phyloP scores from a whole-genome alignment of 2,888 invertebrate genomes.

The Branchipolynoe longqiensis region DNA sequence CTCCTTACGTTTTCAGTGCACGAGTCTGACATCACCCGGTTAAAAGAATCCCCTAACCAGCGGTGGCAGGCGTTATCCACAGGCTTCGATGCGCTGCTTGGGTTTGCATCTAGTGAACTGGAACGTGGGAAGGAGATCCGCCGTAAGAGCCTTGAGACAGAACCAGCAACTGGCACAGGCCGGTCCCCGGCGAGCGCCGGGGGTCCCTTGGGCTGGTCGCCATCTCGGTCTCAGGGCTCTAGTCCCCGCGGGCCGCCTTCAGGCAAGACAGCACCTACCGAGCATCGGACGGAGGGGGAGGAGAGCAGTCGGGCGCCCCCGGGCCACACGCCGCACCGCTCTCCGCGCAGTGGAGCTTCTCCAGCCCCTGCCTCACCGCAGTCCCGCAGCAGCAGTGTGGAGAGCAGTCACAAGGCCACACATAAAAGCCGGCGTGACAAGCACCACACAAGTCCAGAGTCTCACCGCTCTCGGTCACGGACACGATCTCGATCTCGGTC shows the following conservation, averaged over 20 bases:
- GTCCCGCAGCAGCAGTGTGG: slow-evolving; percentile 53
- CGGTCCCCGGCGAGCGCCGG: slow-evolving; percentile 6
- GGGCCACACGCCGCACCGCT: slow-evolving; percentile 28
- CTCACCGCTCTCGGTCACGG: slow-evolving; percentile 16
- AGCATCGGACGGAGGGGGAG: slow-evolving; percentile 11
- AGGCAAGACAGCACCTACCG: neutral
- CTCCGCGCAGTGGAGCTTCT: slow-evolving; percentile 13
- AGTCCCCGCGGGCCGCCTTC: neutral
- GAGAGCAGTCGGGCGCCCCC: neutral
- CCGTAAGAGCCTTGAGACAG: slow-evolving; percentile 60
- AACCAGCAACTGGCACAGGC: slow-evolving; percentile 15
- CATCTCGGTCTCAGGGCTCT: neutral
- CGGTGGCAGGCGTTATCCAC: slow-evolving; percentile 95
- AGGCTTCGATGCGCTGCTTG: slow-evolving; percentile 95
- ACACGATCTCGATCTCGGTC: slow-evolving; percentile 22
- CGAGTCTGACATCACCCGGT: slow-evolving; percentile 48
- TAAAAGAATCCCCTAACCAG: slow-evolving; percentile 68
- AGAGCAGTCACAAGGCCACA: slow-evolving; percentile 15
- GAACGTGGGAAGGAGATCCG: slow-evolving; percentile 82
- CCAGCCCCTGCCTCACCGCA: slow-evolving; percentile 22
- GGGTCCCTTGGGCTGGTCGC: neutral
- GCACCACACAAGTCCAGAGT: neutral
- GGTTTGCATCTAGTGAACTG: slow-evolving; percentile 94
- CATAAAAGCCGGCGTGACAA: slow-evolving; percentile 33
- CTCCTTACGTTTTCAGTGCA: slow-evolving; percentile 26